phyloP scores from a whole-genome alignment of 2,113 vertebrate genomes.

The Cottus gobio region DNA sequence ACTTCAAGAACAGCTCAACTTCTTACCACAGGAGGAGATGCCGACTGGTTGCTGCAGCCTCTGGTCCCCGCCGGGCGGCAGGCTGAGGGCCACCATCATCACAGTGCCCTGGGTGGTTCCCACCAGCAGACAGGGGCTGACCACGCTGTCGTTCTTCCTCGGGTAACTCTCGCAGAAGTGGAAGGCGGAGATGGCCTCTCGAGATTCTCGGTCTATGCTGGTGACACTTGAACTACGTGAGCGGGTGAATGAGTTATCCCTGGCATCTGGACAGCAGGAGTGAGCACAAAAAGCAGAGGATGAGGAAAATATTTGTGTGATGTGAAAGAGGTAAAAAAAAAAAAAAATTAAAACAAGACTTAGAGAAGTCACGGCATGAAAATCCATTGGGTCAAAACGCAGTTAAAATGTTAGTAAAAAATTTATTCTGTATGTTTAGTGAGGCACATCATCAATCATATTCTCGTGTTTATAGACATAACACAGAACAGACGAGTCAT shows the following conservation, averaged over 20 bases:
- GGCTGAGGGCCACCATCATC: slow-evolving; percentile 88
- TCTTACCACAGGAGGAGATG: slow-evolving; percentile 91
- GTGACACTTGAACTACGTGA: slow-evolving; percentile 96
- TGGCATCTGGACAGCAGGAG: slow-evolving; percentile 85
- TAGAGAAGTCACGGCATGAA: slow-evolving; percentile 19
- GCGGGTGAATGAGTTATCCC: slow-evolving; percentile 94
- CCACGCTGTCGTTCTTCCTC: slow-evolving; percentile 85
- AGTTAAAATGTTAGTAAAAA: slow-evolving; percentile 16
- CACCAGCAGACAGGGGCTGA: slow-evolving; percentile 91
- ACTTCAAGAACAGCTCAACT: background rate
- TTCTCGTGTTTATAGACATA: background rate
- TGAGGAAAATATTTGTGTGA: background rate
- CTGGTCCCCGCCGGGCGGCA: slow-evolving; percentile 90
- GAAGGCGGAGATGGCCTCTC: slow-evolving; percentile 94
- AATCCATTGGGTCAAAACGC: background rate
- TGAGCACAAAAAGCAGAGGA: slow-evolving; percentile 31
- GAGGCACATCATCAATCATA: background rate
- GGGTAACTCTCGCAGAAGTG: slow-evolving; percentile 94
- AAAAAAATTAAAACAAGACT: slow-evolving; percentile 3
- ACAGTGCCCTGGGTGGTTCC: slow-evolving; percentile 93
- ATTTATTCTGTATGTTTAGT: background rate
- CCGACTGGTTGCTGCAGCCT: slow-evolving; percentile 92
- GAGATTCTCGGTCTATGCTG: slow-evolving; percentile 96
- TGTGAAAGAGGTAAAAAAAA: background rate
- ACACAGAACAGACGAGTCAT: background rate